Conservation (phyloP, 1,140 invertebrate species). For the Macrobrachium nipponense region DNA sequence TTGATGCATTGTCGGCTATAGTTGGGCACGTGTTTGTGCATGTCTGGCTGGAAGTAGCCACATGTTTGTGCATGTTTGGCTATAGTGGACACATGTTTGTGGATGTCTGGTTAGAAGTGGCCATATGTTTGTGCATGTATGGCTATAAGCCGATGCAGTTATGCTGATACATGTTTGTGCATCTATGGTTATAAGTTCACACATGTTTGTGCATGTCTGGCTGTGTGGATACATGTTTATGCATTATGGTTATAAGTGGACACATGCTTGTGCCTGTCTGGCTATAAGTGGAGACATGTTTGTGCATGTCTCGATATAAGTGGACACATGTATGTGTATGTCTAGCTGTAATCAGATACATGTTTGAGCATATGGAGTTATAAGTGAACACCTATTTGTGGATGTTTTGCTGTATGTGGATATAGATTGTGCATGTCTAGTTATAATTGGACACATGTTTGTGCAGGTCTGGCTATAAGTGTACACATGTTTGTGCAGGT, state of each 20-base stretch:
- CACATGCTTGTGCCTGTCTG: background rate
- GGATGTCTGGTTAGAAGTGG: no score
- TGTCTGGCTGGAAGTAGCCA: slow-evolving; percentile 1
- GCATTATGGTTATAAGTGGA: background rate
- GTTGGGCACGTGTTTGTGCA: slow-evolving; percentile 7
- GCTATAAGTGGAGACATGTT: background rate
- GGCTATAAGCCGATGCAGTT: background rate
- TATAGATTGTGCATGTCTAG: no score
- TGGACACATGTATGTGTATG: background rate
- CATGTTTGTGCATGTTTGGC: background rate
- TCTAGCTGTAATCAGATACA: background rate
- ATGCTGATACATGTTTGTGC: background rate
- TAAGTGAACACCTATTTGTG: background rate
- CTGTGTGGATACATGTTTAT: background rate
- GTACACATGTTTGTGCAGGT: no score
- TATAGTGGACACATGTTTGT: no score
- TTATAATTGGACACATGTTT: no score
- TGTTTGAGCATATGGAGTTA: background rate
- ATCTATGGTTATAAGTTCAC: background rate
- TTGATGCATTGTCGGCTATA: no score
- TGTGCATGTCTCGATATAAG: background rate
- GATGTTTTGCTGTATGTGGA: no score
- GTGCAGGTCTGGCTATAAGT: no score
- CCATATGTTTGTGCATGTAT: background rate
- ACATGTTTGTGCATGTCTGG: background rate